Percentiles rank a stretch among this genome's conserved stretches.
These are phyloP conservation scores for Eulemur rufifrons DNA, from an alignment of 2,113 vertebrate genomes.

Conservation along the genomic window DNA sequence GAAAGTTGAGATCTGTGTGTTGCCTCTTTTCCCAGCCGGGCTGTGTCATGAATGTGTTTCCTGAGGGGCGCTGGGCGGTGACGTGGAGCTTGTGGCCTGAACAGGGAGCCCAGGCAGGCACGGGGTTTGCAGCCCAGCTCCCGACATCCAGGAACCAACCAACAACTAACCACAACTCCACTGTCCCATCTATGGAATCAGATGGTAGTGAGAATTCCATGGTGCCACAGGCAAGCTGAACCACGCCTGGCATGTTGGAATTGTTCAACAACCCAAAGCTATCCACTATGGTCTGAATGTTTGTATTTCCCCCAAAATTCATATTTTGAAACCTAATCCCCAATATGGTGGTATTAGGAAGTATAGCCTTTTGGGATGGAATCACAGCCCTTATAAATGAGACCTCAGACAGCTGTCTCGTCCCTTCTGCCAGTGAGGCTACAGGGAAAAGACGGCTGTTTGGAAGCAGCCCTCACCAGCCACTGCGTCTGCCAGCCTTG, in stretches of 20 bases:
- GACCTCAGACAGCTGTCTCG: neutral
- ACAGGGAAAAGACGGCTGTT: neutral
- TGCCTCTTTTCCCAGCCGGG: neutral
- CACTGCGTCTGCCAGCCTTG: neutral
- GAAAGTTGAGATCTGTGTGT: neutral
- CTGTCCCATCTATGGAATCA: constrained; percentile 12
- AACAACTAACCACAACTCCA: neutral
- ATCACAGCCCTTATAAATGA: neutral
- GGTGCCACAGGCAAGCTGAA: neutral
- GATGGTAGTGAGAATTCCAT: neutral
- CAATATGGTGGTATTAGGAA: neutral
- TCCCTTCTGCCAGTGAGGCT: neutral
- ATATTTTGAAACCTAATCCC: neutral
- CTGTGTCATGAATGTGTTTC: accelerated
- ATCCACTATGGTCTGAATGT: neutral
- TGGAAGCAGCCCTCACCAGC: neutral
- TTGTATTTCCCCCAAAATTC: neutral
- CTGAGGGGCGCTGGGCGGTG: accelerated
- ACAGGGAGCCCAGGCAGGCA: too few species aligned
- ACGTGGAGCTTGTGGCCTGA: neutral
- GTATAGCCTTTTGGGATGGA: neutral
- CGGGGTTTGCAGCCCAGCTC: neutral
- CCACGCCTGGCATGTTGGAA: neutral
- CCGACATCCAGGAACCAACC: neutral
- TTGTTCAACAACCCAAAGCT: neutral